A percentile compares a stretch with the other conserved stretches of the same genome.
These are phyloP conservation scores for Adrianichthys oophorus DNA, from an alignment of 2,797 vertebrate genomes.

Conservation along the genomic window DNA sequence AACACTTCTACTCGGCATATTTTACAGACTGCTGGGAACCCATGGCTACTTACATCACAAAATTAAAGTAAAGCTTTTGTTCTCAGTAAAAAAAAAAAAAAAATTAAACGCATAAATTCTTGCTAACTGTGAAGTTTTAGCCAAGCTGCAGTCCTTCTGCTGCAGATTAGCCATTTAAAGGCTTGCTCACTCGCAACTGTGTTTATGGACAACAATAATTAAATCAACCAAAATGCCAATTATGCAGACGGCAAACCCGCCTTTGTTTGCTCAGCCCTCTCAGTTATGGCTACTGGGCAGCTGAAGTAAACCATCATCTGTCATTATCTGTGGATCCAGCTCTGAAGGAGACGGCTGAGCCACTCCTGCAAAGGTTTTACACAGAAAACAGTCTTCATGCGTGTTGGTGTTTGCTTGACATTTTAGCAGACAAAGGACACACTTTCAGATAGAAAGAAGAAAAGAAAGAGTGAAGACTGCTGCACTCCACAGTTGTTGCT, in stretches of 20 bases:
- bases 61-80: not conserved
- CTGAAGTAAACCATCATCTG: conserved; percentile 40
- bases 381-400: not conserved
- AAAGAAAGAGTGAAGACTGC: too few species aligned
- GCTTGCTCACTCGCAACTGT: conserved; percentile 38
- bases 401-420: too few species aligned
- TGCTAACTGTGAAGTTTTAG: not conserved
- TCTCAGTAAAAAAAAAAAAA: not conserved
- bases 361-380: not conserved
- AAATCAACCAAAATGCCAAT: conserved; percentile 71
- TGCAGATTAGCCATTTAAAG: conserved; percentile 52
- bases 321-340: not conserved
- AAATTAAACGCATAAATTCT: not conserved
- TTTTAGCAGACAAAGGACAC: too few species aligned
- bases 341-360: too few species aligned
- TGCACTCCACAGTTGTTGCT: too few species aligned
- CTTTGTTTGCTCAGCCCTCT: conserved; percentile 29
- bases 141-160: conserved; percentile 11
- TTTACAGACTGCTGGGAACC: not conserved
- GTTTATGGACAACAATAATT: conserved; percentile 72
- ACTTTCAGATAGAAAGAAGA: too few species aligned
- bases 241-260: conserved; percentile 41
- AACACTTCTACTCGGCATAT: not conserved
- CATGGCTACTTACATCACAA: not conserved
- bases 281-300: conserved; percentile 42